Conservation (phyloP, 1,140 invertebrate genomes). For the Carposina sasakii region DNA sequence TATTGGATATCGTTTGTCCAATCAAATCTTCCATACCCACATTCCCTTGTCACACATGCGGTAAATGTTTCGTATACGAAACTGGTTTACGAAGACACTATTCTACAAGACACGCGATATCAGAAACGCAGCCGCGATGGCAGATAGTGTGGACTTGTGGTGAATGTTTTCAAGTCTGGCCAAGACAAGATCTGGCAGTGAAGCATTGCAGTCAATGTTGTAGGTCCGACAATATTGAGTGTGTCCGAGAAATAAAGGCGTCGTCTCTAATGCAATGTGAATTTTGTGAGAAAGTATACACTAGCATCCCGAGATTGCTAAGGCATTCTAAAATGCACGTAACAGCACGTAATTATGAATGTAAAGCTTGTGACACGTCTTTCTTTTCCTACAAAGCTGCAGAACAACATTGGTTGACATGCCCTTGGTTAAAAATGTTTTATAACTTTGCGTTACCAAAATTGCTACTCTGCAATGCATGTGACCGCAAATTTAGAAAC, state of each 20-base stretch:
- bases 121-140: constrained; percentile 47
- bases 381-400: constrained; percentile 57
- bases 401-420: constrained; percentile 56
- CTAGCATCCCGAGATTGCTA: constrained; percentile 57
- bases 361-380: constrained; percentile 46
- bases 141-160: constrained; percentile 66
- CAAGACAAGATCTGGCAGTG: constrained; percentile 42
- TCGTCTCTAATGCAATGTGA: constrained; percentile 57
- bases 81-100: constrained; percentile 54
- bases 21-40: constrained; percentile 41
- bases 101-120: constrained; percentile 38
- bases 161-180: constrained; percentile 66
- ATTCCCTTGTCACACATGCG: constrained; percentile 53
- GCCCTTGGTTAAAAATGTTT: constrained; percentile 49
- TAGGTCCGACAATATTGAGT: constrained; percentile 34
- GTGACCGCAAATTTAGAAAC: constrained; percentile 63
- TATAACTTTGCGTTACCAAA: constrained; percentile 59
- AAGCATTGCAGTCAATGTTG: constrained; percentile 47
- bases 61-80: constrained; percentile 62
- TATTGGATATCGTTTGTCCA: constrained; percentile 41
- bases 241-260: constrained; percentile 52
- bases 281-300: constrained; percentile 65
- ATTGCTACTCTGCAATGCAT: constrained; percentile 58
- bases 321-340: constrained; percentile 53
- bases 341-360: constrained; percentile 56